Evolutionary conservation across 1,140 invertebrate species (phyloP), one percentile per base, ranked within the genome.

Genomic region (Eueides isabella): DNA sequence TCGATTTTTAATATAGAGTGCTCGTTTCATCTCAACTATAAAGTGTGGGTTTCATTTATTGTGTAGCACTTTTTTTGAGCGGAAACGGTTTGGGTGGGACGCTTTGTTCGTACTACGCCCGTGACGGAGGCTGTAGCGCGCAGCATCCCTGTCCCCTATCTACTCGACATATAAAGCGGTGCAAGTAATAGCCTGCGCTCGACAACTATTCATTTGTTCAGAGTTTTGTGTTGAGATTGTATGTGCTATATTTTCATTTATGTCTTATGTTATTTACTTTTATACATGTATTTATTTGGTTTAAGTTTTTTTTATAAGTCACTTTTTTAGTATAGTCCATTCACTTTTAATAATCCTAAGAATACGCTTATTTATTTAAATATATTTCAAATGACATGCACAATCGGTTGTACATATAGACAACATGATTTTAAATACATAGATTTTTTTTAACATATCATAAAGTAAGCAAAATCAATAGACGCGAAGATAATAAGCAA

Each of bases 91-190:
- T 85, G 85, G 86, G 84, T 78, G 89, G 81, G 84, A 82, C 85
- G 84, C 86, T 89, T 89, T 88, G 87, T 88, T 85, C 86, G 83
- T 85, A 85, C 84, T 87, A 89, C 88, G 88, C 85, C 83, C 85
- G 86, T 74, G 75, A 74, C 76, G 83, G 85, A 88, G 88, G 89
- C 85, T 87, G 84, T 86, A 78, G 80, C 88, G 89, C 91, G 89
- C 91, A 91, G 91, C 91, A 90, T 92, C 91, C 67, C 73, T 75
- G 41, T 63, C 72, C 67, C 26, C 28, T 63, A 67, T 44, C 63
- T 14, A 68, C 41, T 62, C 38, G 31, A 30, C 67, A 63, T 63
- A 62, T 71, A 76, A 35, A 71, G 23, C 41, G 69, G 44, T 76
- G 65, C 67, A 71, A 61, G 71, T 35, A 72, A 66, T 31, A 48